Conservation (phyloP, 2,113 vertebrate species). For the Emydura subglobosa region DNA sequence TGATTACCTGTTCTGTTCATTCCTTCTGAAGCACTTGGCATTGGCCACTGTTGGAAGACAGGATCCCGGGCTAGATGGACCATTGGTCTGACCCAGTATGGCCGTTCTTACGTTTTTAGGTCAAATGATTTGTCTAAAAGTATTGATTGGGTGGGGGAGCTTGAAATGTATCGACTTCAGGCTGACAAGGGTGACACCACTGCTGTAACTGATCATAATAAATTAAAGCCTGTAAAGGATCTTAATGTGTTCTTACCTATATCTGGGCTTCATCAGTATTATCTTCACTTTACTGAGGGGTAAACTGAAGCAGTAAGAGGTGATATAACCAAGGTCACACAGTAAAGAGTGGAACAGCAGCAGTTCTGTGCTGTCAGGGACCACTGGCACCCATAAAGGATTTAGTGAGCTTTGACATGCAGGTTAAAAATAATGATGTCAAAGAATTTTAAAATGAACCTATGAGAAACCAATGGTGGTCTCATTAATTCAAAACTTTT, state of each 20-base stretch:
- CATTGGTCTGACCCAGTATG: no score
- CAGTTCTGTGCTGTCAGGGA: background rate
- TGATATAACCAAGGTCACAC: slow-evolving; percentile 60
- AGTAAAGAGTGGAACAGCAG: background rate
- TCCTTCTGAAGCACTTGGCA: no score
- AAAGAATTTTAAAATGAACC: background rate
- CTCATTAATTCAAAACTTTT: background rate
- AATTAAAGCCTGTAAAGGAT: background rate
- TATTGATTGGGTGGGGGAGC: background rate
- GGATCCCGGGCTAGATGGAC: no score
- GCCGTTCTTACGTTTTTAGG: background rate
- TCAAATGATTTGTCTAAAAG: background rate
- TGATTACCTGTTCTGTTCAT: no score
- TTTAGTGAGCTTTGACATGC: background rate
- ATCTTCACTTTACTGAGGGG: background rate
- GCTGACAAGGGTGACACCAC: background rate
- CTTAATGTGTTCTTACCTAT: background rate
- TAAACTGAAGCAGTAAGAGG: slow-evolving; percentile 30
- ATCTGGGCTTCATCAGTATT: background rate
- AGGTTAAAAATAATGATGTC: background rate
- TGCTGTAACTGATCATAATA: background rate
- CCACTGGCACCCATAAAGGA: background rate
- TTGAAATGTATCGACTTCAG: slow-evolving; percentile 10
- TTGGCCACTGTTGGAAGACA: no score
- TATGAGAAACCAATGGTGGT: background rate